Evolutionary conservation across 92 coral and sea anemone species (phyloP).

Genomic region (Virgularia gustaviana): DNA sequence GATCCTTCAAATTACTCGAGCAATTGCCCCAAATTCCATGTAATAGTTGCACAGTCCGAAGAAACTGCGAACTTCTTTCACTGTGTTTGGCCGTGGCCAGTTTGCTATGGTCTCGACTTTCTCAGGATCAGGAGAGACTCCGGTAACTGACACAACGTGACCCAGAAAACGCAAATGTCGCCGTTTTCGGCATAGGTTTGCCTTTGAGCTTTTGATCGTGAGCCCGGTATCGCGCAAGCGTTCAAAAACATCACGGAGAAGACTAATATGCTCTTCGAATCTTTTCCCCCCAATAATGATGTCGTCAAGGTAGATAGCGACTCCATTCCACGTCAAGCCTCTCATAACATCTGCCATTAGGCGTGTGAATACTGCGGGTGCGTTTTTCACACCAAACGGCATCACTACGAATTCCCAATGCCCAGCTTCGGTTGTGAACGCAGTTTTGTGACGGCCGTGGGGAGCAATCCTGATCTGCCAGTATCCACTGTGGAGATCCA

Average conservation of each 20-base stretch:
- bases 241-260: not conserved
- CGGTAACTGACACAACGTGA: conserved; percentile 25
- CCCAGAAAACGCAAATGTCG: conserved; percentile 40
- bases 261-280: conserved; percentile 17
- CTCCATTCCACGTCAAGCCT: conserved; percentile 16
- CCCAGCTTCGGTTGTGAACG: conserved; percentile 39
- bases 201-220: conserved; percentile 10
- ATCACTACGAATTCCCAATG: conserved; percentile 48
- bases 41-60: not conserved
- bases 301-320: conserved; percentile 6
- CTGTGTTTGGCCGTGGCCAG: conserved; percentile 4
- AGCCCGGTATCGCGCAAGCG: not conserved
- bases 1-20: no score
- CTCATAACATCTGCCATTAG: conserved; percentile 48
- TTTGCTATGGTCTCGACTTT: not conserved
- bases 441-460: conserved; percentile 35
- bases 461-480: no score
- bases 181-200: not conserved
- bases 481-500: conserved; percentile 48
- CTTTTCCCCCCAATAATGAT: conserved; percentile 16
- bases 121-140: conserved; percentile 37
- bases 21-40: not conserved
- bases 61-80: conserved; percentile 6
- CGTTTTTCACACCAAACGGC: conserved; percentile 51
- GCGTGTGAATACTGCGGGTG: conserved; percentile 46